These are phyloP conservation scores for Hiodon tergisus DNA, from an alignment of 2,113 vertebrate genomes.

Conservation along the genomic window DNA sequence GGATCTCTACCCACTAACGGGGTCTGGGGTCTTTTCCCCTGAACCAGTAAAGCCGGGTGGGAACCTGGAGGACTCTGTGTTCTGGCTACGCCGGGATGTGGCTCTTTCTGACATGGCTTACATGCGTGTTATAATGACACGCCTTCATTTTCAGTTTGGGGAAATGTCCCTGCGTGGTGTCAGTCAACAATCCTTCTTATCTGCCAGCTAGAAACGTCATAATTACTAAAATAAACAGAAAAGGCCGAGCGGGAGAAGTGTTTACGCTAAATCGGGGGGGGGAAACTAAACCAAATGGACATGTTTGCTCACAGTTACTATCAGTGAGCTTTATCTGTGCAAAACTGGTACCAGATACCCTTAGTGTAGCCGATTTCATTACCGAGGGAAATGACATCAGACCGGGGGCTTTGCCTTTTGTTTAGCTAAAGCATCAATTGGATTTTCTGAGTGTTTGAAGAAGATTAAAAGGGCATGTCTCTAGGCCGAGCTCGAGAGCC, in stretches of 20 bases:
- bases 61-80: too few relatives aligned
- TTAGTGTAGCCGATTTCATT: constrained; percentile 51
- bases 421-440: constrained; percentile 45
- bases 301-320: constrained; percentile 30
- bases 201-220: too few relatives aligned
- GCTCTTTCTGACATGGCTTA: too few relatives aligned
- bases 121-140: too few relatives aligned
- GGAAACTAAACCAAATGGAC: constrained; percentile 25
- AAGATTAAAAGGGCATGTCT: constrained; percentile 51
- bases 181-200: too few relatives aligned
- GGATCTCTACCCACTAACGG: too few relatives aligned
- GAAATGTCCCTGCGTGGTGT: too few relatives aligned
- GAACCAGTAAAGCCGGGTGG: too few relatives aligned
- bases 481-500: constrained; percentile 22
- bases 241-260: background rate
- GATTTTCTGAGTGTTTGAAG: constrained; percentile 49
- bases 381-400: constrained; percentile 56
- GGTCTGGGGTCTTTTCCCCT: too few relatives aligned
- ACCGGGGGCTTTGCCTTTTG: constrained; percentile 41
- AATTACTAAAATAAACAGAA: too few relatives aligned
- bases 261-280: background rate
- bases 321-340: constrained; percentile 37
- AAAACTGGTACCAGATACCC: constrained; percentile 44
- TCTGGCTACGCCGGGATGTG: too few relatives aligned
- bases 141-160: too few relatives aligned